Base-by-base conservation (phyloP, 2,888 invertebrate genomes). In the Hoplodrina blanda region DNA sequence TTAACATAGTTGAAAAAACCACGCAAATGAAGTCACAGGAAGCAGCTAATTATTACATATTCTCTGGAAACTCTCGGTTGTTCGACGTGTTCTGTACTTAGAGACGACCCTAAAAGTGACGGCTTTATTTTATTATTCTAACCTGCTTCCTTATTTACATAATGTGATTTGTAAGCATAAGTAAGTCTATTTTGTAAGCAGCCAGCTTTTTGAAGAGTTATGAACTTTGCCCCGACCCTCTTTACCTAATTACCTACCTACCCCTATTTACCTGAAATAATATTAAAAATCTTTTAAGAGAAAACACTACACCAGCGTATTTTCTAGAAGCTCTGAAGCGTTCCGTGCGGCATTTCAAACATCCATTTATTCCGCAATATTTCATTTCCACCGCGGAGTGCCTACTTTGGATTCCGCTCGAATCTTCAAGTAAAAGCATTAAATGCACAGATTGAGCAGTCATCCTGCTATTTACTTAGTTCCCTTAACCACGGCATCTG, bases 391-490 rank as follows among this genome's bases (percentile, higher is more conserved):
- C 53, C 65, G 55, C 53, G 25, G 56, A 67, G 67, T 68, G 65
- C 77, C 70, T 73, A 67, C 71, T 80, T 73, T 70, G 70, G 69
- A 80, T 80, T 80, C 80, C 46, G 77, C 52, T 53, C 70, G 44
- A 66, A 78, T 69, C 54, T 59, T 66, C 63, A 65, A 80, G 78
- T 79, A 79, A 81, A 76, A 79, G 76, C 73, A 81, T 81, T 81
- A 74, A 82, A 74, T 74, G 66, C 72, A 78, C 76, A 62, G 81
- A 81, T 76, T 81, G 76, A 64, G 73, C 67, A 66, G 75, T 76
- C 73, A 72, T 64, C 76, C 61, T 56, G 68, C 74, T 72, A 70
- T 79, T 81, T 81, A 63, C 72, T 74, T 69, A 74, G 66, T 54
- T 50, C 55, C 62, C 33, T 25, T 25, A 37, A 67, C 71, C 62